phyloP scores from a whole-genome alignment of 2,888 invertebrate species.

The Eurytoma californica region DNA sequence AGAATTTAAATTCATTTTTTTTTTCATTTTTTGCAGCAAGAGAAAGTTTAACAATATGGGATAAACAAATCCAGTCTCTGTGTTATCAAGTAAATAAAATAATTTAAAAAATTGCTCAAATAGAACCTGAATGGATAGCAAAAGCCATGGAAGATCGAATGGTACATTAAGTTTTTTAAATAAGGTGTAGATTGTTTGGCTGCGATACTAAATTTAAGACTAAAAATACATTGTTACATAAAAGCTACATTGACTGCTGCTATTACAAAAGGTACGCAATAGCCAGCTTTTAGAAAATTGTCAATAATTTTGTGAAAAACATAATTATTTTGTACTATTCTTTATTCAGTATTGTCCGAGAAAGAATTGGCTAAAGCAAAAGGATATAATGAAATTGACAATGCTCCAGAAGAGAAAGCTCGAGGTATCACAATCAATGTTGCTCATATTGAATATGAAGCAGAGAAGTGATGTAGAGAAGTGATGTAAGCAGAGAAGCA shows the following conservation, averaged over 20 bases:
- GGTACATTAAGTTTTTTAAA: slow-evolving; percentile 79
- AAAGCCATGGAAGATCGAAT: slow-evolving; percentile 92
- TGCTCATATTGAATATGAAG: slow-evolving; percentile 95
- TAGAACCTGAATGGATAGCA: slow-evolving; percentile 95
- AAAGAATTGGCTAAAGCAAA: slow-evolving; percentile 90
- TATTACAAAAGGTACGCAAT: slow-evolving; percentile 86
- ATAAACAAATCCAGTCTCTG: slow-evolving; percentile 96
- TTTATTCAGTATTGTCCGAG: slow-evolving; percentile 84
- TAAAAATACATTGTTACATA: too few species aligned
- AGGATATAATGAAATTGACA: slow-evolving; percentile 95
- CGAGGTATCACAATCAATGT: slow-evolving; percentile 99
- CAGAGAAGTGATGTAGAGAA: too few species aligned
- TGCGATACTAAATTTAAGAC: slow-evolving; percentile 40
- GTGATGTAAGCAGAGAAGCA: too few species aligned
- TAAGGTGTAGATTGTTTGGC: slow-evolving; percentile 46
- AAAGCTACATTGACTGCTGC: slow-evolving; percentile 99
- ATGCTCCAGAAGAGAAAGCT: slow-evolving; percentile 97
- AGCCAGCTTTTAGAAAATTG: neutral
- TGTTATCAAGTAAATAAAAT: slow-evolving; percentile 98
- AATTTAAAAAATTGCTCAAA: slow-evolving; percentile 93
- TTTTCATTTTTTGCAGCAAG: slow-evolving; percentile 80
- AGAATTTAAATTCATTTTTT: slow-evolving; percentile 9
- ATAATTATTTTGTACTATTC: slow-evolving; percentile 31
- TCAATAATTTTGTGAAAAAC: neutral
- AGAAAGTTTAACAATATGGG: slow-evolving; percentile 96